phyloP scores from a whole-genome alignment of 2,797 vertebrate genomes.

The Myripristis jacobus region DNA sequence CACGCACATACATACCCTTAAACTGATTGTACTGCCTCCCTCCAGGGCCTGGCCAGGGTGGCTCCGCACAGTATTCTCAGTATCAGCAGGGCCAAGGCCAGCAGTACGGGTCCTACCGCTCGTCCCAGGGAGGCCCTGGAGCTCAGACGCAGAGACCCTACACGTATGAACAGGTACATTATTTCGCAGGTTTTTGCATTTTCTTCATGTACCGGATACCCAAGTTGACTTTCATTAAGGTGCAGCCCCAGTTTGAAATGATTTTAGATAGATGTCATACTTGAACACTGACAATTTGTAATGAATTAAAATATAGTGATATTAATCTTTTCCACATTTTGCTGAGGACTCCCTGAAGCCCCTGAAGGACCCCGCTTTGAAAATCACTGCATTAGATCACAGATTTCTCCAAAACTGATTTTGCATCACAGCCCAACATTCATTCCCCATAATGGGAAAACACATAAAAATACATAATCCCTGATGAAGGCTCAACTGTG shows the following conservation, averaged over 20 bases:
- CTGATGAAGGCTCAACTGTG: neutral
- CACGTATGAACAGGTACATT: conserved; percentile 92
- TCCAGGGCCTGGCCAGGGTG: conserved; percentile 86
- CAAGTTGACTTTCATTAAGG: too few relatives aligned
- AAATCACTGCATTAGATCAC: too few relatives aligned
- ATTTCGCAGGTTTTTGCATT: too few relatives aligned
- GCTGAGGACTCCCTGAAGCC: too few relatives aligned
- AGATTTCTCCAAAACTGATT: neutral
- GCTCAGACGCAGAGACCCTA: conserved; percentile 93
- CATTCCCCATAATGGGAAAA: neutral
- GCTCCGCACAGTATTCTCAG: conserved; percentile 92
- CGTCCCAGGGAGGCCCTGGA: conserved; percentile 88
- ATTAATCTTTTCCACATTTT: too few relatives aligned
- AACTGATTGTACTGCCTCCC: conserved; percentile 10
- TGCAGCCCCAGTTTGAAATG: too few relatives aligned
- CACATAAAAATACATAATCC: neutral
- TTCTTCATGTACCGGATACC: too few relatives aligned
- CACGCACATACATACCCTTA: neutral
- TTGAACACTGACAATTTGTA: too few relatives aligned
- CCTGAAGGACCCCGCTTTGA: too few relatives aligned
- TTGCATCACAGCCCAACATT: neutral
- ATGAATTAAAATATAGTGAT: too few relatives aligned
- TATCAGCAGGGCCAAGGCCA: conserved; percentile 95
- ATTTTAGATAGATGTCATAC: too few relatives aligned
- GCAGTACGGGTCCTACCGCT: conserved; percentile 92